Evolutionary conservation across 2,113 vertebrate species (phyloP).

Genomic region (Diphyllodes magnificus): DNA sequence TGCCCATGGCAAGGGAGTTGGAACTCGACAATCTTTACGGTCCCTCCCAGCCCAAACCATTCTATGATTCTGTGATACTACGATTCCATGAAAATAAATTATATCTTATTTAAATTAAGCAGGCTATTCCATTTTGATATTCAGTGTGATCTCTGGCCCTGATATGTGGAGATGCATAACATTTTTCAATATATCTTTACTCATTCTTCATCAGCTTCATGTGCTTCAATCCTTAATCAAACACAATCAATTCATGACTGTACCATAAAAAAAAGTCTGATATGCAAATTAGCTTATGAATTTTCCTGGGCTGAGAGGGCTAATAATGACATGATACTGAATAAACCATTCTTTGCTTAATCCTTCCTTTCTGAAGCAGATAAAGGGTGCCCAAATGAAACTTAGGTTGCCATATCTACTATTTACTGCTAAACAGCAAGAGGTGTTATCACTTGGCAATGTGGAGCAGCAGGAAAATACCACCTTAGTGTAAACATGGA

Average conservation of each 20-base stretch:
- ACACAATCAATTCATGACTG: neutral
- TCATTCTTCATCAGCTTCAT: neutral
- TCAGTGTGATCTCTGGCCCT: neutral
- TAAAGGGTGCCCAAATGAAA: neutral
- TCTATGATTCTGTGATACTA: neutral
- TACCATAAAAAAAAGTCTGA: neutral
- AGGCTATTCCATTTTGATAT: neutral
- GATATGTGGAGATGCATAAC: neutral
- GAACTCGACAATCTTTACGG: neutral
- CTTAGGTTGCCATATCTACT: neutral
- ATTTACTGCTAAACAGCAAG: neutral
- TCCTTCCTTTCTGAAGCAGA: neutral
- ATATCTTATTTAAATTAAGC: neutral
- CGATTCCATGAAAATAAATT: neutral
- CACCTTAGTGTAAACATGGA: neutral
- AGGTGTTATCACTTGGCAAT: neutral
- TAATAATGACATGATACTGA: neutral
- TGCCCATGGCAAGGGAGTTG: neutral
- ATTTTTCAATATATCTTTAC: neutral
- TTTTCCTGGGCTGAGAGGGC: neutral
- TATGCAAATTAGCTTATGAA: neutral
- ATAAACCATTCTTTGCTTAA: neutral
- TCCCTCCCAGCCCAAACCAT: neutral
- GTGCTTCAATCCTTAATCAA: neutral
- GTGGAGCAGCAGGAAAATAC: neutral